Conservation (phyloP, 2,113 vertebrate species). For the Callithrix jacchus region DNA sequence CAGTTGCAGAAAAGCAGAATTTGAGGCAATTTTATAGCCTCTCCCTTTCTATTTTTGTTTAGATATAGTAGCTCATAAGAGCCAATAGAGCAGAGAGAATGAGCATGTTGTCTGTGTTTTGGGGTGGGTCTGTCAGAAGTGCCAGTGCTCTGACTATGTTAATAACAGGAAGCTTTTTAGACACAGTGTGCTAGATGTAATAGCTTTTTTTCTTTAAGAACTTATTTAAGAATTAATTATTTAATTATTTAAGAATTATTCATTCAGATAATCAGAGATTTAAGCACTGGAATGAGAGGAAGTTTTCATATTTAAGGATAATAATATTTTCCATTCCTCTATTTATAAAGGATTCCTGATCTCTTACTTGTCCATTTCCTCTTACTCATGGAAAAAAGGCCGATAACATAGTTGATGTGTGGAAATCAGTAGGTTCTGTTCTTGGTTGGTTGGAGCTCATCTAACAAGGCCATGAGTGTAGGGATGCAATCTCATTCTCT, state of each 20-base stretch:
- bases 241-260: too few relatives aligned
- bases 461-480: not conserved
- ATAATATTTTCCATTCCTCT: too few relatives aligned
- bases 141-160: too few relatives aligned
- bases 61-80: not conserved
- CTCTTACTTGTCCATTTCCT: not conserved
- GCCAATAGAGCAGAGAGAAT: not conserved
- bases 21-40: not conserved
- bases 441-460: not conserved
- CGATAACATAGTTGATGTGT: not conserved
- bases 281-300: not conserved
- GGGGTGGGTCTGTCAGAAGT: not conserved
- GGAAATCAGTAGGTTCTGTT: not conserved
- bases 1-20: not conserved
- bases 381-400: not conserved
- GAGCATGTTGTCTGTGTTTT: not conserved
- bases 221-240: too few relatives aligned
- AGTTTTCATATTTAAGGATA: not conserved
- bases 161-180: not conserved
- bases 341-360: not conserved
- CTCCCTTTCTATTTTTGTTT: not conserved
- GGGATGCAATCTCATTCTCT: rapidly evolving
- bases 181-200: not conserved
- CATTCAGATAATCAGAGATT: not conserved
- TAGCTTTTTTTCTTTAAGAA: not conserved